These are phyloP conservation scores for Lytechinus pictus DNA, from an alignment of 35 echinoderm and acorn worm species.

Conservation along the genomic window DNA sequence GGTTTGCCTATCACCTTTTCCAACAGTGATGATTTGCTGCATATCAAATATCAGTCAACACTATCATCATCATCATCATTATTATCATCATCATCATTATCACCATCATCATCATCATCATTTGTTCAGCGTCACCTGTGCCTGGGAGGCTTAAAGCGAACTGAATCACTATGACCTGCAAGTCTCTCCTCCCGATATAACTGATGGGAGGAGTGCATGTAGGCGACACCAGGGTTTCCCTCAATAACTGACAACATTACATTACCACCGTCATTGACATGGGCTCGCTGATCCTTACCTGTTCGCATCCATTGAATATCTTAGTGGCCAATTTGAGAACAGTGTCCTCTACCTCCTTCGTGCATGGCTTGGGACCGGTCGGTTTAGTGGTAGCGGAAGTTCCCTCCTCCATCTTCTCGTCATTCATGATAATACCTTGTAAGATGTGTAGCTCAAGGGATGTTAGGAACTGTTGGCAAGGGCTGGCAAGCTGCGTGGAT, in stretches of 20 bases:
- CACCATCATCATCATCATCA: background rate
- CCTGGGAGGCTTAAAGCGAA: too few species aligned
- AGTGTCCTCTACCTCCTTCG: conserved; percentile 38
- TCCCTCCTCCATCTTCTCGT: conserved; percentile 51
- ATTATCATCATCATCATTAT: background rate
- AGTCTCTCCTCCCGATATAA: too few species aligned
- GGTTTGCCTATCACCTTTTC: too few species aligned
- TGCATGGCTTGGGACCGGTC: background rate
- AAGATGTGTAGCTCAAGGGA: conserved; percentile 64
- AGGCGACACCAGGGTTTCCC: background rate
- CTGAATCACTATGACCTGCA: too few species aligned
- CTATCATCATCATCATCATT: background rate
- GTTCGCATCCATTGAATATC: conserved; percentile 75
- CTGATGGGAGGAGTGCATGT: too few species aligned
- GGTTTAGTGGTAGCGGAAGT: background rate
- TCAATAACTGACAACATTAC: background rate
- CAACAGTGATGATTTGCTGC: too few species aligned
- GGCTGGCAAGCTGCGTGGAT: conserved; percentile 57
- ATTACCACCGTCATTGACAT: background rate
- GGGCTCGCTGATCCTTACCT: conserved; percentile 45
- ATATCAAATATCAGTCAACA: background rate
- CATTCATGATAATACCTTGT: conserved; percentile 58
- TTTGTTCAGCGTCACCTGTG: too few species aligned
- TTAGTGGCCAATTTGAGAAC: conserved; percentile 63
- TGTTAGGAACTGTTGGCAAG: conserved; percentile 78